Evolutionary conservation across 2,113 vertebrate species (phyloP).

Genomic region (Ophiodon elongatus): DNA sequence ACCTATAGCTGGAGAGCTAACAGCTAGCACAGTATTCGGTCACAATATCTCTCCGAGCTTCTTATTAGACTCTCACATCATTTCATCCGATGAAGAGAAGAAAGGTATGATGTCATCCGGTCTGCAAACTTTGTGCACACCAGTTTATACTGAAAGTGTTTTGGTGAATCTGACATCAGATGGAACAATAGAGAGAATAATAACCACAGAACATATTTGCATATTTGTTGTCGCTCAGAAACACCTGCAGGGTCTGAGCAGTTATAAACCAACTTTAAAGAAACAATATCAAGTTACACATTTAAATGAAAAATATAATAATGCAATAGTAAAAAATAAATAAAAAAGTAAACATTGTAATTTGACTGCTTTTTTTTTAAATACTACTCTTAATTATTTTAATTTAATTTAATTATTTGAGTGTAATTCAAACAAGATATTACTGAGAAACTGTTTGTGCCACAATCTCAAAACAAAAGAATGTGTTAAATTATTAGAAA

Average conservation of each 20-base stretch:
- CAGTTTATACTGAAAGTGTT: not conserved
- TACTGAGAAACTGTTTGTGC: not conserved
- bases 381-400: not conserved
- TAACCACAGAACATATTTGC: not conserved
- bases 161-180: constrained; percentile 38
- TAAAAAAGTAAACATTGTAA: not conserved
- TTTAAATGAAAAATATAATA: not conserved
- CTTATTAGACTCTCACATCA: not conserved
- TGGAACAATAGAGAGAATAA: constrained; percentile 16
- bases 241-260: not conserved
- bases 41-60: not conserved
- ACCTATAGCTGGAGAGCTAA: not conserved
- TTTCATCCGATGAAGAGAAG: not conserved
- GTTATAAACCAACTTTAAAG: not conserved
- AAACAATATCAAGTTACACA: not conserved
- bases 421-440: not conserved
- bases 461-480: not conserved
- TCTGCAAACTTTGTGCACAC: not conserved
- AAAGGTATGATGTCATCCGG: not conserved
- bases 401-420: not conserved
- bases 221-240: not conserved
- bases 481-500: not conserved
- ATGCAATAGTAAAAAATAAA: not conserved
- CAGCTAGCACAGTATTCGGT: not conserved
- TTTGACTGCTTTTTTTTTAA: not conserved